Evolutionary conservation across 2,888 invertebrate genomes (phyloP).

Genomic region (Macropis europaea): DNA sequence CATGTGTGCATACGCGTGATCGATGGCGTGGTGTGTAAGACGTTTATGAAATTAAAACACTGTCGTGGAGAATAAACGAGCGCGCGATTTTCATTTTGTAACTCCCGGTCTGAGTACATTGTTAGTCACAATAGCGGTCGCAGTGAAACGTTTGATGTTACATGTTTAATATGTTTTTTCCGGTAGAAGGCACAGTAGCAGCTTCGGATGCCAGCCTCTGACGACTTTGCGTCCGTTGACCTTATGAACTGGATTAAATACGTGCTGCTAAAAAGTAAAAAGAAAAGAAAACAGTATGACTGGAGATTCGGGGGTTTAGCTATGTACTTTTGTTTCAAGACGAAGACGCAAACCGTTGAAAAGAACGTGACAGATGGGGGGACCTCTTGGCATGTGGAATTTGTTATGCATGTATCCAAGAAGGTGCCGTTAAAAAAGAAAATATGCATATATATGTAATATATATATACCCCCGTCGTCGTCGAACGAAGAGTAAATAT

Average conservation of each 20-base stretch:
- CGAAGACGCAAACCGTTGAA: constrained; percentile 53
- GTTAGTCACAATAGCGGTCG: neutral
- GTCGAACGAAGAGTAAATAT: constrained; percentile 48
- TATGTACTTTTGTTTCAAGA: constrained; percentile 62
- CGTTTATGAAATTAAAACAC: constrained; percentile 10
- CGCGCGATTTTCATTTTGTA: constrained; percentile 12
- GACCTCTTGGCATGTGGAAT: constrained; percentile 80
- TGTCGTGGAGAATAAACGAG: neutral
- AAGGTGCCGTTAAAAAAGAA: constrained; percentile 70
- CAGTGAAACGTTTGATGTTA: constrained; percentile 18
- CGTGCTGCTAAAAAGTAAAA: constrained; percentile 51
- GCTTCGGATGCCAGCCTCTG: constrained; percentile 75
- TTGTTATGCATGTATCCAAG: constrained; percentile 80
- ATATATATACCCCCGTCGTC: constrained; percentile 71
- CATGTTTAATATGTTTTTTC: constrained; percentile 45
- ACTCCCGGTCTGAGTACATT: constrained; percentile 9
- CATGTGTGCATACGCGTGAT: neutral
- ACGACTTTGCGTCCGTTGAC: constrained; percentile 77
- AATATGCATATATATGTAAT: constrained; percentile 42
- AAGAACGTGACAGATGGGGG: constrained; percentile 53
- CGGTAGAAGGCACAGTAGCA: constrained; percentile 77
- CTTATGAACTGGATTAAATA: constrained; percentile 68
- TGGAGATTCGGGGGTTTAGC: constrained; percentile 60
- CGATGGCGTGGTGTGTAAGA: constrained; percentile 8
- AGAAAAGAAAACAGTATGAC: constrained; percentile 41